Conservation (phyloP, 2,113 vertebrate species). For the Phycodurus eques region DNA sequence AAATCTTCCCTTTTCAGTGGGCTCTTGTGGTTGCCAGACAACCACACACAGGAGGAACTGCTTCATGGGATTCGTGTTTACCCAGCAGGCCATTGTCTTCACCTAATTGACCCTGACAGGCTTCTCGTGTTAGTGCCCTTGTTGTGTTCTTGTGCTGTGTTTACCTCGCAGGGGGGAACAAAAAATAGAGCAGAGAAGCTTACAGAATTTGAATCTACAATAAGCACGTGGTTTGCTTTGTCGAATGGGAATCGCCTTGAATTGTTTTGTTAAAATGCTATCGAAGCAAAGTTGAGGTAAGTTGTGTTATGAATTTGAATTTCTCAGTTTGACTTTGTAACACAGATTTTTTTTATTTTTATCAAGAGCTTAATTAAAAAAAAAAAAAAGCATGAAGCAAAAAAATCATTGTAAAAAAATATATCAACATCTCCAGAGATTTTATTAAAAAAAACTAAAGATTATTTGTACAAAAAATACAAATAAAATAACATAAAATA, state of each 20-base stretch:
- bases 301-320: too few species aligned
- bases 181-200: slow-evolving; percentile 10
- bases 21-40: slow-evolving; percentile 28
- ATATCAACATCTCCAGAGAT: too few species aligned
- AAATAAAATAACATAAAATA: too few species aligned
- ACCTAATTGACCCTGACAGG: slow-evolving; percentile 55
- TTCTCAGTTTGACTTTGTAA: too few species aligned
- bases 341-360: too few species aligned
- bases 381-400: too few species aligned
- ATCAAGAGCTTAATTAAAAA: too few species aligned
- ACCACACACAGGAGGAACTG: slow-evolving; percentile 17
- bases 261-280: not conserved
- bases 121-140: slow-evolving; percentile 47
- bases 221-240: not conserved
- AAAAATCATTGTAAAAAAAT: too few species aligned
- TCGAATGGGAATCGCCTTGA: not conserved
- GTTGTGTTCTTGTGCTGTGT: slow-evolving; percentile 33
- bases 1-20: slow-evolving; percentile 1
- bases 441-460: too few species aligned
- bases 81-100: slow-evolving; percentile 40
- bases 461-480: too few species aligned
- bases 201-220: slow-evolving; percentile 12
- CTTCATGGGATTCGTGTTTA: slow-evolving; percentile 44
- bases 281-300: too few species aligned
- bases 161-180: slow-evolving; percentile 33